Percentiles rank a stretch among this genome's conserved stretches.
Evolutionary conservation across 1,140 invertebrate species (phyloP).

Genomic region (Anastatus disparis): DNA sequence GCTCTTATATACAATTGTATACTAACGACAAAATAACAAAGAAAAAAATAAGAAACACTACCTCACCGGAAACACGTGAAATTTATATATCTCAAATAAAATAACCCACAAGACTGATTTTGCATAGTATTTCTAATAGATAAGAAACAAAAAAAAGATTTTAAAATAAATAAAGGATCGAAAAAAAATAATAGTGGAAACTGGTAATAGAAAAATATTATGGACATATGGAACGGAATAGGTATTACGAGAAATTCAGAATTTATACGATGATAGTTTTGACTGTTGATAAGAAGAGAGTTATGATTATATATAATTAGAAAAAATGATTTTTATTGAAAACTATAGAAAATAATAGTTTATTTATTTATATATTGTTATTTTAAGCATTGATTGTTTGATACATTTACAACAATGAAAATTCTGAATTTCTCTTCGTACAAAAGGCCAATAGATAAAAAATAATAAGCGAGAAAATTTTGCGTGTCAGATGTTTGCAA

Average conservation of each 20-base stretch:
- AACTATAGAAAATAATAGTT: too few species aligned
- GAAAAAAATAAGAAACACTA: slow-evolving; percentile 57
- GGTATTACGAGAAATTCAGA: background rate
- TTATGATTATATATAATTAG: too few species aligned
- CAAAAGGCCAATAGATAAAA: background rate
- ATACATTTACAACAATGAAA: background rate
- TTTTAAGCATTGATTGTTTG: too few species aligned
- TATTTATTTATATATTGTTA: too few species aligned
- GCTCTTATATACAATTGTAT: too few species aligned
- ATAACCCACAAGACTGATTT: slow-evolving; percentile 68
- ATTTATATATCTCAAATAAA: slow-evolving; percentile 61
- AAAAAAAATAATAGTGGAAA: slow-evolving; percentile 8
- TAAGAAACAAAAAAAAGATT: slow-evolving; percentile 44
- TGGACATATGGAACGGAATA: too few species aligned
- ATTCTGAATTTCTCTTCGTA: slow-evolving; percentile 1
- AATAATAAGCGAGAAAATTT: background rate
- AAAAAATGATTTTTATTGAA: too few species aligned
- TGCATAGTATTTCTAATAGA: slow-evolving; percentile 66
- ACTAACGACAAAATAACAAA: background rate
- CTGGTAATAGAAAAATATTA: slow-evolving; percentile 6
- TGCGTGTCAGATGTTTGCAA: slow-evolving; percentile 3
- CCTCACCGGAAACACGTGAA: slow-evolving; percentile 64
- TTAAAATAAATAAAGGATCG: slow-evolving; percentile 3
- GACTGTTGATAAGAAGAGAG: too few species aligned
- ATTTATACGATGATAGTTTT: too few species aligned